Percentiles rank a stretch among this genome's conserved stretches.
These are phyloP conservation scores for Seira musarum DNA, from an alignment of 2,888 invertebrate species.

Conservation along the genomic window DNA sequence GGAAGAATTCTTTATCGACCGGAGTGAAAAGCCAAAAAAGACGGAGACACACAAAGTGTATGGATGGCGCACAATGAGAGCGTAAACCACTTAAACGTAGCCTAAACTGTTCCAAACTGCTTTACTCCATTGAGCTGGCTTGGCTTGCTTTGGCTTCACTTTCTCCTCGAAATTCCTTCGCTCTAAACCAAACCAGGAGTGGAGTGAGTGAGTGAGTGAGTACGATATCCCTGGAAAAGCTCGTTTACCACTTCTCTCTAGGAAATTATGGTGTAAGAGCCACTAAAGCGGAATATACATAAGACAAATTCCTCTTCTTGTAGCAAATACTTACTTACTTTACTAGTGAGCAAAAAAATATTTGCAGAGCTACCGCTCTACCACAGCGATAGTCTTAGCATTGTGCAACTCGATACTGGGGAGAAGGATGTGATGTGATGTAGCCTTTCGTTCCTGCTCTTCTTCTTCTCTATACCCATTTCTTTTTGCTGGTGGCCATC, in stretches of 20 bases:
- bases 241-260: conserved; percentile 7
- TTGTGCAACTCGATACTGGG: background rate
- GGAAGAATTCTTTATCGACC: conserved; percentile 69
- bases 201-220: background rate
- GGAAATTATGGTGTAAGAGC: conserved; percentile 10
- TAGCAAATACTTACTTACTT: background rate
- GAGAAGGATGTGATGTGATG: too few relatives aligned
- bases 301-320: background rate
- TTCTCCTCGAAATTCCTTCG: too few relatives aligned
- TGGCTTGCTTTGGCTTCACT: too few relatives aligned
- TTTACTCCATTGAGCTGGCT: background rate
- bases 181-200: background rate
- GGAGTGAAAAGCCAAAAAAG: conserved; percentile 54
- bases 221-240: background rate
- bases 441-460: too few relatives aligned
- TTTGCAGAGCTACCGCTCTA: background rate
- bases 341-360: background rate
- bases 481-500: too few relatives aligned
- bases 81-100: conserved; percentile 30
- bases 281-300: conserved; percentile 3
- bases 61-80: conserved; percentile 15
- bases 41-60: background rate
- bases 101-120: conserved; percentile 21
- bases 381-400: background rate
- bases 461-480: too few relatives aligned